These are phyloP conservation scores for Casuarius casuarius DNA, from an alignment of 2,113 vertebrate species.

Conservation along the genomic window DNA sequence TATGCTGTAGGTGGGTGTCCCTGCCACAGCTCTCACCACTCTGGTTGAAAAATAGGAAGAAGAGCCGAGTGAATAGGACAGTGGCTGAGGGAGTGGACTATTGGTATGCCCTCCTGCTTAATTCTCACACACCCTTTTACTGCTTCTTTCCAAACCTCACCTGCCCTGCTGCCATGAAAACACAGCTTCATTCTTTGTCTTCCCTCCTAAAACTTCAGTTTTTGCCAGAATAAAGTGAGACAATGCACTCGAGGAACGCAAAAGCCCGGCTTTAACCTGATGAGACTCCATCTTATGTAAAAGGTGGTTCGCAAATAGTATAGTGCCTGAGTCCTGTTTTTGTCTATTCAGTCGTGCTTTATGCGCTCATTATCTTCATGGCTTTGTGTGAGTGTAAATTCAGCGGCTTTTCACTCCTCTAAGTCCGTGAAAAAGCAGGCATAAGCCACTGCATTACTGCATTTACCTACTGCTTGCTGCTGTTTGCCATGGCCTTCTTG, in stretches of 20 bases:
- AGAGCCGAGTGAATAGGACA: not conserved
- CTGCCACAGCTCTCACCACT: not conserved
- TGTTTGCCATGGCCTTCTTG: conserved; percentile 63
- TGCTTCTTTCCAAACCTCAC: not conserved
- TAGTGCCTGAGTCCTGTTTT: not conserved
- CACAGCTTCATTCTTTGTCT: not conserved
- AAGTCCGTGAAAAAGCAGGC: not conserved
- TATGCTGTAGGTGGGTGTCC: not conserved
- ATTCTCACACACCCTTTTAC: not conserved
- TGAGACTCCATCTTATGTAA: not conserved
- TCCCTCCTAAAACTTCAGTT: not conserved
- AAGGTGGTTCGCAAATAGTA: not conserved
- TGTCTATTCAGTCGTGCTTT: not conserved
- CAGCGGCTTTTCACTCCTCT: conserved; percentile 29
- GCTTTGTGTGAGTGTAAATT: conserved; percentile 1
- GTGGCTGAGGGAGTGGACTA: not conserved
- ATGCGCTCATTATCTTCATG: not conserved
- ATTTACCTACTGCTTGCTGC: conserved; percentile 21
- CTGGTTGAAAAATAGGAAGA: not conserved
- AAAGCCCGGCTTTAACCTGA: not conserved
- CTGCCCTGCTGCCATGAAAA: not conserved
- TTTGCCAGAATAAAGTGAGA: not conserved
- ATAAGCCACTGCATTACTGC: not conserved
- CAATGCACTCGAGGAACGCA: not conserved
- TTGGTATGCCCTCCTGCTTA: not conserved